phyloP scores from a whole-genome alignment of 2,888 invertebrate genomes.

The Synergus gifuensis region DNA sequence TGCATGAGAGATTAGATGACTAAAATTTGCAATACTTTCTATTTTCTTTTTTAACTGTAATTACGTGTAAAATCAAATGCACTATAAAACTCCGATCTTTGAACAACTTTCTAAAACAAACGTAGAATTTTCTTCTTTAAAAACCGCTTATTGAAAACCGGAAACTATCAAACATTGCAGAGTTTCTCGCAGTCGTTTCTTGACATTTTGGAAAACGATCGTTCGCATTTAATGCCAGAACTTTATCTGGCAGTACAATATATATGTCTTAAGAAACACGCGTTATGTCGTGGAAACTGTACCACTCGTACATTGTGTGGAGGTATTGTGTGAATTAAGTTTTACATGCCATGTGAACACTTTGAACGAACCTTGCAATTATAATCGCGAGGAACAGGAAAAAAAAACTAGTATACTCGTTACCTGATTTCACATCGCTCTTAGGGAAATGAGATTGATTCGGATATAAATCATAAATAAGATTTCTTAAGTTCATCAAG shows the following conservation, averaged over 20 bases:
- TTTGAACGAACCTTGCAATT: slow-evolving; percentile 45
- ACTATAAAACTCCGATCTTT: neutral
- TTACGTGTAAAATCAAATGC: slow-evolving; percentile 17
- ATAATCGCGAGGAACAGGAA: slow-evolving; percentile 48
- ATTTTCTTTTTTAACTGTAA: slow-evolving; percentile 16
- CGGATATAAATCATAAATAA: neutral
- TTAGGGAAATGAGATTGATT: neutral
- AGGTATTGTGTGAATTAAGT: slow-evolving; percentile 5
- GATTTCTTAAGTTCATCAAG: neutral
- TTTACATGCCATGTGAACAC: slow-evolving; percentile 22
- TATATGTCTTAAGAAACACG: slow-evolving; percentile 55
- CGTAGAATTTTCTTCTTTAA: slow-evolving; percentile 9
- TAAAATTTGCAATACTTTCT: slow-evolving; percentile 24
- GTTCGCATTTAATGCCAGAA: neutral
- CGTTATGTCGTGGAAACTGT: slow-evolving; percentile 62
- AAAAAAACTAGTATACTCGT: slow-evolving; percentile 49
- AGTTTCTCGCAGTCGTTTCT: neutral
- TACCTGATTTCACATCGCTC: slow-evolving; percentile 50
- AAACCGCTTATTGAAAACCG: slow-evolving; percentile 5
- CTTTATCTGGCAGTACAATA: slow-evolving; percentile 21
- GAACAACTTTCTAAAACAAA: slow-evolving; percentile 22
- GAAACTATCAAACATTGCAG: slow-evolving; percentile 19
- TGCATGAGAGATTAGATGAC: slow-evolving; percentile 1
- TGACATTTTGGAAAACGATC: slow-evolving; percentile 45
- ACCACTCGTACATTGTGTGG: slow-evolving; percentile 45